Base-by-base conservation (phyloP, 2,888 invertebrate species). In the Drosophila phalerata region DNA sequence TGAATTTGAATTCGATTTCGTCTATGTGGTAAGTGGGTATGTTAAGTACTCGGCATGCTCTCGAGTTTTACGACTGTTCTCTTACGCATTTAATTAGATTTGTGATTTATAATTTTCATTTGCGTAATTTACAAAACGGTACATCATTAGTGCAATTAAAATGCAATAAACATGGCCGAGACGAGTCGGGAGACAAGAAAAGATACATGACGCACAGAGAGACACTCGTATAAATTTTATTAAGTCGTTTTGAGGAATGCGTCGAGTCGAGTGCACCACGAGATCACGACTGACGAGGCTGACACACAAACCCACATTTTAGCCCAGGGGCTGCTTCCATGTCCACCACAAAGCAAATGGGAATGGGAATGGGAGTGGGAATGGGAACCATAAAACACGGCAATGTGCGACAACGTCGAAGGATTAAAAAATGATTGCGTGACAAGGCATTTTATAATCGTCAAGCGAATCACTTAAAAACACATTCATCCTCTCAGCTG, bases 351-450 rank as follows among this genome's bases (percentile, higher is more conserved):
- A n/a, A 15, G 40, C 58, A 30, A 10, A 8, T 5, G 40, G 40
- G n/a, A n/a, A 8, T 1, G 25, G 38, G 10, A 19, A 17, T 8
- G 30, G 38, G 10, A 19, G 13, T 8, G 30, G 30, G 22, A 28
- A 40, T 28, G 52, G 42, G 37, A 58, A 66, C 45, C 77, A 72
- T 83, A 83, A 81, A 83, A 79, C 76, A 81, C 73, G 58, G 62
- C 56, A 79, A 76, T 86, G 72, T 75, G 79, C 73, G 67, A 72
- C 79, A 64, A 60, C 62, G 79, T 60, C 69, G 77, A 80, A 78
- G 88, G 89, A 89, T 83, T 89, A 90, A 85, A 85, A 89, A 85
- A 83, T 85, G 73, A 88, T 88, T 81, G 90, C 86, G 90, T 90
- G 89, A 84, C 88, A 90, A 86, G 83, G 81, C 84, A 88, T 90